Percentiles rank a stretch among this genome's conserved stretches.
phyloP scores from a whole-genome alignment of 2,113 vertebrate genomes.

The Machaerirhynchus nigripectus region DNA sequence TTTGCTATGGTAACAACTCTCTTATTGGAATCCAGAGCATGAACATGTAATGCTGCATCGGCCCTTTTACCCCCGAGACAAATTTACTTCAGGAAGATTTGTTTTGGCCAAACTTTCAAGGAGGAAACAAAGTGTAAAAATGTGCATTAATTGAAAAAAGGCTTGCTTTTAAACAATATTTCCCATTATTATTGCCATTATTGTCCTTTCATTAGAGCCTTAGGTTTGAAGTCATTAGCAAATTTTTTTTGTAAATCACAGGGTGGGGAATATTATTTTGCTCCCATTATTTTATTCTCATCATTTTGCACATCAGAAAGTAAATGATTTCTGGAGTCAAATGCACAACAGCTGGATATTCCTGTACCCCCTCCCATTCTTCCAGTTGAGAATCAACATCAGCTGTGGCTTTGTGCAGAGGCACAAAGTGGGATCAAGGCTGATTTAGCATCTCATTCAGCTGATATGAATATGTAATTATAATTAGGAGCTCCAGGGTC shows the following conservation, averaged over 20 bases:
- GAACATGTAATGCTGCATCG: background rate
- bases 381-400: conserved; percentile 15
- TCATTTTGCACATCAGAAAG: background rate
- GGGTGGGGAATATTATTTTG: conserved; percentile 24
- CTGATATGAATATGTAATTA: conserved; percentile 37
- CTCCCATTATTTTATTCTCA: background rate
- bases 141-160: background rate
- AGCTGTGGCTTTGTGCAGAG: conserved; percentile 33
- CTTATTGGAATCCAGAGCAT: conserved; percentile 35
- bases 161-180: background rate
- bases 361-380: conserved; percentile 2
- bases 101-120: conserved; percentile 35
- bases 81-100: conserved; percentile 13
- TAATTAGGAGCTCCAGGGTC: conserved; percentile 35
- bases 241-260: background rate
- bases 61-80: conserved; percentile 28
- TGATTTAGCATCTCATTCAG: conserved; percentile 21
- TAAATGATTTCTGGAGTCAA: background rate
- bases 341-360: conserved; percentile 38
- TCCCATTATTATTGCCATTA: background rate
- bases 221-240: background rate
- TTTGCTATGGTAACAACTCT: conserved; percentile 54
- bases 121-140: conserved; percentile 32
- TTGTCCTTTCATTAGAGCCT: background rate
- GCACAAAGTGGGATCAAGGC: background rate